Base-by-base conservation (phyloP, 2,797 vertebrate genomes). In the Gadopsis marmoratus region DNA sequence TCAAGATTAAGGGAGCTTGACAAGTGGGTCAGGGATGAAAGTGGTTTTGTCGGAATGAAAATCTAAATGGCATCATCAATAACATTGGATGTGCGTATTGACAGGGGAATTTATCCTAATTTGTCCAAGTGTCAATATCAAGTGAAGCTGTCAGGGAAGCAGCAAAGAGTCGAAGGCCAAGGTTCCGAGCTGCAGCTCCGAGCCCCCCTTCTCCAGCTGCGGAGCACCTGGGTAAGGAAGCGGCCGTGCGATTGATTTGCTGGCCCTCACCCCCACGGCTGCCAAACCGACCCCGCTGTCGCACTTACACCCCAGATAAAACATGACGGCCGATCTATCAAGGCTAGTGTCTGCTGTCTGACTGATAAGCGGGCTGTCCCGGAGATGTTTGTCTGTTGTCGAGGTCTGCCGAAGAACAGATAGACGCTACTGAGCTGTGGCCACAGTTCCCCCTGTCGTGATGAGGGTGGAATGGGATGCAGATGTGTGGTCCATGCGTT, bases 41-140 rank as follows among this genome's bases (percentile, higher is more conserved):
- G 79, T 41, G 3, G 73, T 83, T 86, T 89, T 86, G 86, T 62
- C 60, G 63, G 73, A 92, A 90, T 75, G 82, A 94, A 83, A 89
- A 70, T 77, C 87, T 91, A 94, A 95, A 95, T 83, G 84, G 89
- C 87, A 83, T 94, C 93, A 94, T 96, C 94, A 93, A 95, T 96
- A 95, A 94, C 72, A 45, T 17, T 60, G 79, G 91, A 90, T 81
- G 84, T 63, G 85, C 5, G 80, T 94, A 95, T 95, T 86, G 95
- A 94, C 92, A 91, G 82, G 76, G 31, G 86, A 88, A 95, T 96
- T 95, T 92, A 95, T 95, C 93, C 93, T 92, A 88, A 94, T 95
- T 94, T 95, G 94, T 94, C 80, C 84, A 45, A 56, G 79, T 94
- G 93, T 95, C 94, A 93, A 95, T 95, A 95, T 82, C 89, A 94